Evolutionary conservation across 2,797 vertebrate species (phyloP), one percentile per base, ranked within the genome.

Genomic region (Galaxias olidus): DNA sequence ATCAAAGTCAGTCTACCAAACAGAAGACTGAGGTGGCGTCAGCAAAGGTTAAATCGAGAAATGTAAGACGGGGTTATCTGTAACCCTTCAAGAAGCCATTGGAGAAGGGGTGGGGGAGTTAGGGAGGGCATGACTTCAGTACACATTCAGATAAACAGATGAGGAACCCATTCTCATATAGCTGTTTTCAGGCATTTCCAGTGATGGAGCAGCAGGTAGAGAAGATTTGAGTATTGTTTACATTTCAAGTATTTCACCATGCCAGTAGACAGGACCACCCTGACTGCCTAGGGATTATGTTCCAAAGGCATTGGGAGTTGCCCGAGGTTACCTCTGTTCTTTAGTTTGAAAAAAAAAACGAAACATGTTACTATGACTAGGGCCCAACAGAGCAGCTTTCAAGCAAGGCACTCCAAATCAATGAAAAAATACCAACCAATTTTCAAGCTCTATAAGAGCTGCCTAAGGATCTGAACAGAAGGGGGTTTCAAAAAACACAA

Each of bases 321-420:
- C 50, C 41, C 44, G 12, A n/a, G 52, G 47, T 30, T 46, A 12
- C 50, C 20, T 55, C 18, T 40, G 30, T 40, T 65, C 43, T 57
- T 18, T 11, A 42, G 30, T 48, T 30, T 18, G n/a, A 30, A 56
- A 65, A 10, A 18, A 52, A 43, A 56, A 54, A n/a, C n/a, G n/a
- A 19, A 11, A 55, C 19, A 62, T 15, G 17, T 62, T 66, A 66
- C 63, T 57, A 61, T 85, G 84, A 84, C 82, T 69, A 71, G 74
- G 89, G 91, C 88, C 89, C 82, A 88, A 87, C 89, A 86, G 90
- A 94, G 93, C 93, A 94, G 94, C 93, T 92, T 93, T 93, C 43
- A 61, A 66, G 91, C 92, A 96, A 95, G 94, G 94, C 94, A 95
- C 94, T 94, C 91, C 92, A 92, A 94, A 94, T 91, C 90, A 92